Percentiles rank a stretch among this genome's conserved stretches.
These are phyloP conservation scores for Ceratina australensis DNA, from an alignment of 1,140 invertebrate species.

Conservation along the genomic window DNA sequence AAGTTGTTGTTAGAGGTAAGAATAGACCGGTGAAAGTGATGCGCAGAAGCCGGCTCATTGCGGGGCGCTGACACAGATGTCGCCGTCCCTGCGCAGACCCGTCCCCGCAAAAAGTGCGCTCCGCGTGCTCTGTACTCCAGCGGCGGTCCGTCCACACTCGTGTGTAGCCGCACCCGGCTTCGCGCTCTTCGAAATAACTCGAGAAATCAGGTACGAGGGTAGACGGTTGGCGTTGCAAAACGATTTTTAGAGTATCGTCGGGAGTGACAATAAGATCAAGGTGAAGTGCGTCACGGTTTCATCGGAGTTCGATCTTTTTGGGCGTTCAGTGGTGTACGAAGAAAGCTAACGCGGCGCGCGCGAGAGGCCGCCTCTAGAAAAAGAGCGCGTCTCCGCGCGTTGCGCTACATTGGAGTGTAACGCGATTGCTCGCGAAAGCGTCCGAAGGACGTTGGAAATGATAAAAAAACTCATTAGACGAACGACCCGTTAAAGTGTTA, in stretches of 20 bases:
- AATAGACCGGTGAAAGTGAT: conserved; percentile 16
- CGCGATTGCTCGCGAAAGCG: conserved; percentile 7
- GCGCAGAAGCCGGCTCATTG: conserved; percentile 40
- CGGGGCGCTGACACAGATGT: conserved; percentile 18
- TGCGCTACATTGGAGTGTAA: conserved; percentile 24
- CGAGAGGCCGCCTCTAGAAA: conserved; percentile 49
- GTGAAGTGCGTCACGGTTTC: conserved; percentile 56
- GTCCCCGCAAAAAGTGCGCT: conserved; percentile 55
- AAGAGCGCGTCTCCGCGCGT: conserved; percentile 52
- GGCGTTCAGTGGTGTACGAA: conserved; percentile 32
- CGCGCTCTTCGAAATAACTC: conserved; percentile 41
- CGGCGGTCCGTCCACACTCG: conserved; percentile 59
- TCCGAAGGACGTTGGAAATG: conserved; percentile 10
- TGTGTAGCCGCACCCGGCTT: conserved; percentile 60
- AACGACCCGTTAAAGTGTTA: neutral
- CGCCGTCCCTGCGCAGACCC: conserved; percentile 33
- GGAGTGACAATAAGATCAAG: conserved; percentile 12
- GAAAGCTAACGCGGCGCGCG: conserved; percentile 47
- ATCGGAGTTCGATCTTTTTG: conserved; percentile 52
- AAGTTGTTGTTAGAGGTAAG: neutral
- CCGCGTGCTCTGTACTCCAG: conserved; percentile 64
- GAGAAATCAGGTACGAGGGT: neutral
- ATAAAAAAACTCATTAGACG: neutral
- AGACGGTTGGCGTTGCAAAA: conserved; percentile 27
- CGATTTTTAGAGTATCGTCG: conserved; percentile 37